Percentiles rank a stretch among this genome's conserved stretches.
phyloP scores from a whole-genome alignment of 1,140 invertebrate species.

The Bursaphelenchus mucronatus region DNA sequence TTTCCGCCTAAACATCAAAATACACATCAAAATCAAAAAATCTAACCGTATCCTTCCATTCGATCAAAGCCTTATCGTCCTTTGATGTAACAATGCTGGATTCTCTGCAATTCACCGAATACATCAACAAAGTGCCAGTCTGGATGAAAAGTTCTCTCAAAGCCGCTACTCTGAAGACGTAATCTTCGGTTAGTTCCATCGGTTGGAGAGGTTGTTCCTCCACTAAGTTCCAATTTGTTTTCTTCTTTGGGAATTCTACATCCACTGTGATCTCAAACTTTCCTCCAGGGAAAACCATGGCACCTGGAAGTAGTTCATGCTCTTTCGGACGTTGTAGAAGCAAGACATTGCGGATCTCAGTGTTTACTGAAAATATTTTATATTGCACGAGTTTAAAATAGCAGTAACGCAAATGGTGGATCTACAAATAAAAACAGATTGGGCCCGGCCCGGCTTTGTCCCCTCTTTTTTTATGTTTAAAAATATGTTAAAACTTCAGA shows the following conservation, averaged over 20 bases:
- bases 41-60: slow-evolving; percentile 15
- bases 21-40: neutral
- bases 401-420: too few species aligned
- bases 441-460: too few species aligned
- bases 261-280: neutral
- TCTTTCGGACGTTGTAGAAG: neutral
- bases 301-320: slow-evolving; percentile 4
- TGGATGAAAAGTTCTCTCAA: slow-evolving; percentile 11
- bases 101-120: neutral
- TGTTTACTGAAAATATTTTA: slow-evolving; percentile 4
- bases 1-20: too few species aligned
- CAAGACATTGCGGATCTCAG: slow-evolving; percentile 16
- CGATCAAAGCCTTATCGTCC: slow-evolving; percentile 5
- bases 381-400: too few species aligned
- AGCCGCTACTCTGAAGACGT: neutral
- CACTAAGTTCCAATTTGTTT: slow-evolving; percentile 2
- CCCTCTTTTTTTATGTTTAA: too few species aligned
- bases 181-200: slow-evolving; percentile 1
- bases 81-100: neutral
- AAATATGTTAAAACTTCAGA: too few species aligned
- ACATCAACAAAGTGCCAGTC: slow-evolving; percentile 1
- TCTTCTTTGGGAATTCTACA: neutral
- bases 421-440: too few species aligned
- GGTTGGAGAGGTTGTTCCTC: slow-evolving; percentile 7
- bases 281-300: slow-evolving; percentile 16